Percentiles rank a stretch among this genome's conserved stretches.
These are phyloP conservation scores for Napeogenes inachia DNA, from an alignment of 2,888 invertebrate genomes.

Conservation along the genomic window DNA sequence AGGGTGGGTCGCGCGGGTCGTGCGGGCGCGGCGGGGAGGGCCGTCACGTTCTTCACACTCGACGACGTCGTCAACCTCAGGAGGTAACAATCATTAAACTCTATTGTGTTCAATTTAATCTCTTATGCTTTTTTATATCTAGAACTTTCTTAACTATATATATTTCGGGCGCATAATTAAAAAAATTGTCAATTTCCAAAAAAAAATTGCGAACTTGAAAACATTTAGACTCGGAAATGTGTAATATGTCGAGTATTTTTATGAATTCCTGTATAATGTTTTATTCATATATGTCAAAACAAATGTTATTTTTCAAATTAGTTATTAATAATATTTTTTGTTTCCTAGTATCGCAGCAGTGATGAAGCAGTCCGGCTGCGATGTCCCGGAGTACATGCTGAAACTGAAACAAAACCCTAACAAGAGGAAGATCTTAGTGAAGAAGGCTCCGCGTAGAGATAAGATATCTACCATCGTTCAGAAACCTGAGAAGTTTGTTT, in stretches of 20 bases:
- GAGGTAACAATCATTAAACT: slow-evolving; percentile 73
- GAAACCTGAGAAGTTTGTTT: slow-evolving; percentile 58
- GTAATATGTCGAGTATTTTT: too few species aligned
- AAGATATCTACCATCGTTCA: slow-evolving; percentile 79
- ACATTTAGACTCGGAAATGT: too few species aligned
- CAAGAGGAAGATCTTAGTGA: slow-evolving; percentile 76
- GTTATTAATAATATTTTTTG: too few species aligned
- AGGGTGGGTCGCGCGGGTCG: slow-evolving; percentile 91
- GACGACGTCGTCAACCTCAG: slow-evolving; percentile 91
- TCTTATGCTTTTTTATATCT: neutral
- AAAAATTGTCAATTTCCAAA: too few species aligned
- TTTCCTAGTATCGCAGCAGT: slow-evolving; percentile 89
- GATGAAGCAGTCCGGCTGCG: slow-evolving; percentile 93
- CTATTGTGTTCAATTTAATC: neutral
- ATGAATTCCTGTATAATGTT: too few species aligned
- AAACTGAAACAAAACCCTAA: slow-evolving; percentile 81
- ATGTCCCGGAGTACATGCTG: slow-evolving; percentile 94
- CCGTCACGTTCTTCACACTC: slow-evolving; percentile 96
- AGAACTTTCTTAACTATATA: neutral
- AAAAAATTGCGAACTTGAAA: too few species aligned
- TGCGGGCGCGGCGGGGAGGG: slow-evolving; percentile 91
- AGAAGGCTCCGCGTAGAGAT: slow-evolving; percentile 80
- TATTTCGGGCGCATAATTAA: too few species aligned
- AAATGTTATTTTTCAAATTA: too few species aligned
- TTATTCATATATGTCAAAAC: too few species aligned